Base-by-base conservation (phyloP, 2,888 invertebrate genomes). In the Xestobium rufovillosum region DNA sequence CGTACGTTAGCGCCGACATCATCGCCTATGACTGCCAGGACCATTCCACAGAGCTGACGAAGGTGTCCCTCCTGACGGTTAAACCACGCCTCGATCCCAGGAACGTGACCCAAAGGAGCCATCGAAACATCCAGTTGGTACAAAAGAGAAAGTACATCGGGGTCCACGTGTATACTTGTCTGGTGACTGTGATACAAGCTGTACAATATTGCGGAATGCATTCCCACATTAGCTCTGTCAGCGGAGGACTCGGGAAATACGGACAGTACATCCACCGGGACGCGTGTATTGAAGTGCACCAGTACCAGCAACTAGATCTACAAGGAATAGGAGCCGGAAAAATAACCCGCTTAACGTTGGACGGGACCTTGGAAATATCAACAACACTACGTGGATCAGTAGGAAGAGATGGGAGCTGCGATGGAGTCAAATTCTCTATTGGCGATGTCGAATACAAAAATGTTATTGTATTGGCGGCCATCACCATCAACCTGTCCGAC, bases 311-410 rank as follows among this genome's bases (percentile, higher is more conserved):
- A n/a, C 12, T 37, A 11, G 37, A 34, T 16, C 11, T 37, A n/a
- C 6, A 11, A 8, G 38, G 27, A 2, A 26, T 37, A 3, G 37
- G 33, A 8, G 32, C 10, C 16, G 3, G 35, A 12, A 15, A 12
- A 8, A 16, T 31, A 6, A 15, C 34, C 3, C 8, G 6, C 3
- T n/a, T 2, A 8, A 35, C 2, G n/a, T 9, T 23, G 10, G 35
- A 39, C 23, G 35, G 39, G 14, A 29, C 39, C 3, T 30, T 26
- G n/a, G 34, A 30, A 13, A 15, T 38, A 10, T 33, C 38, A 17
- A 14, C 36, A 4, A 36, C 36, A 8, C 3, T 36, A 31, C 23
- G n/a, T 23, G 23, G 23, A 12, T 11, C 15, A 9, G n/a, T 35
- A 12, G 25, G 16, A 3, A 3, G 31, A 11, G 17, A 6, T 2